Evolutionary conservation across 2,888 invertebrate species (phyloP).

Genomic region (Eurois occulta): DNA sequence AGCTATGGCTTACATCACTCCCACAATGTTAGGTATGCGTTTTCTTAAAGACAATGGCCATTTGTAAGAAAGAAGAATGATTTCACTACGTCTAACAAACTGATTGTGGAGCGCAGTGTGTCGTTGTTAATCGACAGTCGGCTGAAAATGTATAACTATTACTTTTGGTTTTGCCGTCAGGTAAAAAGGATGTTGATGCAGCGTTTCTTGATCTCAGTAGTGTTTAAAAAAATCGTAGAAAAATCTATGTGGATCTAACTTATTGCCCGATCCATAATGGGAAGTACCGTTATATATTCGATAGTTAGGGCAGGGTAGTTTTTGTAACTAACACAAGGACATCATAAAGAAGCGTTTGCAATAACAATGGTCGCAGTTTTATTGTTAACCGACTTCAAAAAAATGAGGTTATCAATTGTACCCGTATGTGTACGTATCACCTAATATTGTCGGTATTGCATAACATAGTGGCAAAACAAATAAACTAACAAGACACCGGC

Average conservation of each 20-base stretch:
- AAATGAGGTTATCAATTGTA: not conserved
- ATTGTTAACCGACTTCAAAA: not conserved
- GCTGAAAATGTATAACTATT: not conserved
- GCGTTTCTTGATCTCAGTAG: not conserved
- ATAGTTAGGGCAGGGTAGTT: not conserved
- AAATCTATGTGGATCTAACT: not conserved
- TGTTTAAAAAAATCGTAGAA: not conserved
- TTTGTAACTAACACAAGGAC: not conserved
- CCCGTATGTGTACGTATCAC: not conserved
- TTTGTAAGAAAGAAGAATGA: not conserved
- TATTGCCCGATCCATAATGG: not conserved
- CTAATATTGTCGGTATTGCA: not conserved
- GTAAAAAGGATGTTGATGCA: not conserved
- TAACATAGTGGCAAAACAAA: not conserved
- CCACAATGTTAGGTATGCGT: not conserved
- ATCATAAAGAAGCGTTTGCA: not conserved
- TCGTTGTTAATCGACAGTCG: not conserved
- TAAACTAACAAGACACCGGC: not conserved
- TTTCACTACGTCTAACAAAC: not conserved
- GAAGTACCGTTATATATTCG: no score
- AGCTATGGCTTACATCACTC: constrained; percentile 7
- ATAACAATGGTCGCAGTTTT: not conserved
- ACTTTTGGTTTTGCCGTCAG: not conserved
- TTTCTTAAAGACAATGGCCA: not conserved
- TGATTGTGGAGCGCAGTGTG: not conserved